phyloP scores from a whole-genome alignment of 1,140 invertebrate species.

The Solen grandis region DNA sequence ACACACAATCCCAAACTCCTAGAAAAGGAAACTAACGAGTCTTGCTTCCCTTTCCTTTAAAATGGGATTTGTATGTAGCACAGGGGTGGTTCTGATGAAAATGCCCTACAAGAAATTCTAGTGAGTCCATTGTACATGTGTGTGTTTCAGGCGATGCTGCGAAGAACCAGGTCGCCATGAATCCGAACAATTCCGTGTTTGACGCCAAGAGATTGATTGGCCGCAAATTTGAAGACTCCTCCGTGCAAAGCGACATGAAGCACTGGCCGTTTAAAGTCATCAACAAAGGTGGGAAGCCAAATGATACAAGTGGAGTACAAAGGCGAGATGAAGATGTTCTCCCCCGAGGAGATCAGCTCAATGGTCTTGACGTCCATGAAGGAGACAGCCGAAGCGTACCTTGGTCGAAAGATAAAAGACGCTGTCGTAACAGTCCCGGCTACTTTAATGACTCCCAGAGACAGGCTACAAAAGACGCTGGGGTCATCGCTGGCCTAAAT shows the following conservation, averaged over 20 bases:
- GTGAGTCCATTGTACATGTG: no score
- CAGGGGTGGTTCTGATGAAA: no score
- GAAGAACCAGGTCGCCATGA: conserved; percentile 88
- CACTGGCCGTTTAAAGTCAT: conserved; percentile 90
- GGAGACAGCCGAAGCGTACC: conserved; percentile 95
- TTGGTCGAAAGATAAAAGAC: conserved; percentile 84
- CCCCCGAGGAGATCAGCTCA: conserved; percentile 93
- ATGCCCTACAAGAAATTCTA: no score
- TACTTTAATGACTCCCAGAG: conserved; percentile 86
- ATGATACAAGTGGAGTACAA: conserved; percentile 91
- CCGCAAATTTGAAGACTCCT: conserved; percentile 92
- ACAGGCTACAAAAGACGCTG: no score
- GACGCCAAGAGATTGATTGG: conserved; percentile 92
- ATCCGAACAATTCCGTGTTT: conserved; percentile 97
- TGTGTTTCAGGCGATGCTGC: conserved; percentile 84
- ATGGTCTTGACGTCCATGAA: conserved; percentile 94
- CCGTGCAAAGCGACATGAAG: conserved; percentile 95
- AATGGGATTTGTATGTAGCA: no score
- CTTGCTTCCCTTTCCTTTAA: no score
- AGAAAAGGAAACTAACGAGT: no score
- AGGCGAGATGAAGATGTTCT: conserved; percentile 93
- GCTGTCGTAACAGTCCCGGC: conserved; percentile 82
- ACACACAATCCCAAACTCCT: no score
- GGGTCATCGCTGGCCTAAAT: conserved; percentile 80
- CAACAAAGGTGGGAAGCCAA: conserved; percentile 81